Percentiles rank a stretch among this genome's conserved stretches.
These are phyloP conservation scores for Tigriopus japonicus DNA, from an alignment of 1,140 invertebrate species.

Conservation along the genomic window DNA sequence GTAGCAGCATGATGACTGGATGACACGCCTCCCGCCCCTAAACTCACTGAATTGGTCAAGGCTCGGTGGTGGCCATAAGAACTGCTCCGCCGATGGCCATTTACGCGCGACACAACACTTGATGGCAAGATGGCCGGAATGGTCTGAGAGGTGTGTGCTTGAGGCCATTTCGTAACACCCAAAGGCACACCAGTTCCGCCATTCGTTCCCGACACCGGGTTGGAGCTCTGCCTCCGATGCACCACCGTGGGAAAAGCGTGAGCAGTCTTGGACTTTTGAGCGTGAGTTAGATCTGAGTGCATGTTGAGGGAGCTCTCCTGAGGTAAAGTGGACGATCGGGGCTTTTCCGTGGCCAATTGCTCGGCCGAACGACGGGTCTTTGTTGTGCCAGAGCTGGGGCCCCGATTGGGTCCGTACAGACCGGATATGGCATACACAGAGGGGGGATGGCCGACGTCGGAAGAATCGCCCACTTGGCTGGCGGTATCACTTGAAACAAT, in stretches of 20 bases:
- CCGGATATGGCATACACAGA: conserved; percentile 9
- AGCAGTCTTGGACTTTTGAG: not conserved
- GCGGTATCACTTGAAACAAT: conserved; percentile 2
- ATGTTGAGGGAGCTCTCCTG: not conserved
- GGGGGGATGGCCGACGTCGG: not conserved
- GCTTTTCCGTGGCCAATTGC: not conserved
- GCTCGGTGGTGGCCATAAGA: not conserved
- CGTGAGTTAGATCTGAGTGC: not conserved
- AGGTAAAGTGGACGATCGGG: not conserved
- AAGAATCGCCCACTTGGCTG: not conserved
- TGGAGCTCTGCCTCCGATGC: no score
- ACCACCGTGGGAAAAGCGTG: not conserved
- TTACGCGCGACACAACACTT: not conserved
- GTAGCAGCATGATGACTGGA: not conserved
- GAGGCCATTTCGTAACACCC: not conserved
- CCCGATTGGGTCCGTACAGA: not conserved
- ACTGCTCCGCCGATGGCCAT: not conserved
- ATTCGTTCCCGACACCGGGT: not conserved
- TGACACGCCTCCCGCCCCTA: not conserved
- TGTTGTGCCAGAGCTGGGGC: not conserved
- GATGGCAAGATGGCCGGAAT: not conserved
- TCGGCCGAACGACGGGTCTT: not conserved
- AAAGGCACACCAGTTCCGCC: not conserved
- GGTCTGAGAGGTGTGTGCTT: not conserved
- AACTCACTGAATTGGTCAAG: not conserved